Evolutionary conservation across 2,113 vertebrate species (phyloP).

Genomic region (Aegotheles bennettii): DNA sequence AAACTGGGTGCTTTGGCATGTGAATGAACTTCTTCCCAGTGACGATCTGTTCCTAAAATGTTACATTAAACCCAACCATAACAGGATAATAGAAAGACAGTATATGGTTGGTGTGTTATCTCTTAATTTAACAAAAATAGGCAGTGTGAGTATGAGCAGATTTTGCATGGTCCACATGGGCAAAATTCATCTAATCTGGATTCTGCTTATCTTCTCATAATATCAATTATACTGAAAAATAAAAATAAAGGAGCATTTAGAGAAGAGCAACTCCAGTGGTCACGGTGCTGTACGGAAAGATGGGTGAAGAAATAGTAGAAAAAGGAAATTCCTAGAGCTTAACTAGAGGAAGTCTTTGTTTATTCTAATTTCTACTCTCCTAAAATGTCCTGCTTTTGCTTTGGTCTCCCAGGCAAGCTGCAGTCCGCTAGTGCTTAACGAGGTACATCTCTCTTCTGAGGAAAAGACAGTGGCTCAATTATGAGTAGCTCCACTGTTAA

Average conservation of each 20-base stretch:
- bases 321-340: neutral
- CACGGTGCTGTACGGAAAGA: neutral
- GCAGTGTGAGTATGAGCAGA: neutral
- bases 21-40: neutral
- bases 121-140: neutral
- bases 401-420: neutral
- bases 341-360: neutral
- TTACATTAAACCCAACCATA: neutral
- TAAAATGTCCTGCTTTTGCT: neutral
- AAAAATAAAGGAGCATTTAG: neutral
- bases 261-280: neutral
- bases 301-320: conserved; percentile 23
- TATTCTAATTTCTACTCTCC: neutral
- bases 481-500: neutral
- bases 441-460: neutral
- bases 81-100: neutral
- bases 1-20: neutral
- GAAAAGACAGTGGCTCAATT: neutral
- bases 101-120: neutral
- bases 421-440: neutral
- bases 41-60: neutral
- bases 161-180: neutral
- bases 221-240: neutral
- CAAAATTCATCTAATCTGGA: neutral
- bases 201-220: neutral